Conservation (phyloP, 1,140 invertebrate species). For the Vanessa tameamea region DNA sequence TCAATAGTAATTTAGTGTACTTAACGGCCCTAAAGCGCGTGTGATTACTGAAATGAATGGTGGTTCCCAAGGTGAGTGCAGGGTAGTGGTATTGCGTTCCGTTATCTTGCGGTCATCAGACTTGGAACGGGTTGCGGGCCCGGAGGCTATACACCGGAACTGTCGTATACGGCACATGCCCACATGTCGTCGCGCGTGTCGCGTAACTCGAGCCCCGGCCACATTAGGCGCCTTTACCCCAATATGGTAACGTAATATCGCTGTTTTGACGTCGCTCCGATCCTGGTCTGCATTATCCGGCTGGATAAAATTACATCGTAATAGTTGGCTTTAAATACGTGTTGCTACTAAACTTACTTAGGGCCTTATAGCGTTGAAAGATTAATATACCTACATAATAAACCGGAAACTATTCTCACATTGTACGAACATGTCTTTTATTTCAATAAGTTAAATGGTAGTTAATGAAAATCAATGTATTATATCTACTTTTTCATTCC, state of each 20-base stretch:
- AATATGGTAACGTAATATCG: constrained; percentile 39
- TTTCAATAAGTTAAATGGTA: too few relatives aligned
- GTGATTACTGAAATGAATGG: constrained; percentile 56
- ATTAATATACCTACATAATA: neutral
- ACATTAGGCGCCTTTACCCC: constrained; percentile 37
- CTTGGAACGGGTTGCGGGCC: constrained; percentile 62
- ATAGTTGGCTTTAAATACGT: constrained; percentile 6
- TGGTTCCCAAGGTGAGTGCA: constrained; percentile 49
- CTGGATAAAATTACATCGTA: constrained; percentile 30
- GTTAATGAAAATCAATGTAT: neutral
- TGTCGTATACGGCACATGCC: constrained; percentile 60
- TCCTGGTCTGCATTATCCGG: constrained; percentile 31
- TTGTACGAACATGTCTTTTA: too few relatives aligned
- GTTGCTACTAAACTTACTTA: neutral
- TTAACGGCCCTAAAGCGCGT: constrained; percentile 16
- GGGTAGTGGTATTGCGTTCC: constrained; percentile 58
- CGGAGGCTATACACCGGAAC: constrained; percentile 66
- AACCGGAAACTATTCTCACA: too few relatives aligned
- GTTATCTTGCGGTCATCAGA: constrained; percentile 74
- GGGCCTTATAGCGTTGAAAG: neutral
- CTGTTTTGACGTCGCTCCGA: constrained; percentile 30
- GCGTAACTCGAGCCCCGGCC: constrained; percentile 35
- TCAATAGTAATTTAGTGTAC: constrained; percentile 1
- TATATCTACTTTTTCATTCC: neutral
- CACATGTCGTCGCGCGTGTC: constrained; percentile 39